Percentiles rank a stretch among this genome's conserved stretches.
These are phyloP conservation scores for Drosophila hawaiiensis DNA, from an alignment of 2,888 invertebrate genomes.

Conservation along the genomic window DNA sequence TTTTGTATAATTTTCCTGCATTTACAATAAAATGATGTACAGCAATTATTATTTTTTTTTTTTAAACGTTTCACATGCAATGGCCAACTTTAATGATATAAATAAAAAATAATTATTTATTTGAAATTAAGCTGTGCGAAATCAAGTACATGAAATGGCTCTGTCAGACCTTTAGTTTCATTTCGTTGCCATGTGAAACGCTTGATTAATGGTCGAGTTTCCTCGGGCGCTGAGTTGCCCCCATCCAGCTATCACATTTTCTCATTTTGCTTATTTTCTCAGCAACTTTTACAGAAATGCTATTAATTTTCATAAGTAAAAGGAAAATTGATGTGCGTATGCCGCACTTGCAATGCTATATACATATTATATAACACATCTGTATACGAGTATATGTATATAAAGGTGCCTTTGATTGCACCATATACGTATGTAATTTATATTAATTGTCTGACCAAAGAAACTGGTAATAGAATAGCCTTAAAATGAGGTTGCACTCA, in stretches of 20 bases:
- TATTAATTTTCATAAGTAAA: slow-evolving; percentile 63
- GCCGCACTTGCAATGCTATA: background rate
- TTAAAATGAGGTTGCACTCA: background rate
- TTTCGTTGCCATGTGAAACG: slow-evolving; percentile 34
- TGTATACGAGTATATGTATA: background rate
- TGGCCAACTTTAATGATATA: slow-evolving; percentile 4
- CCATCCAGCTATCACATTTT: background rate
- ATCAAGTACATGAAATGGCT: slow-evolving; percentile 22
- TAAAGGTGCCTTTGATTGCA: slow-evolving; percentile 5
- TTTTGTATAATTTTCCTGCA: slow-evolving; percentile 5
- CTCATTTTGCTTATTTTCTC: slow-evolving; percentile 2
- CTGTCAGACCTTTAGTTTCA: slow-evolving; percentile 39
- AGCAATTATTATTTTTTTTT: background rate
- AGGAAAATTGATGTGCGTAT: slow-evolving; percentile 51
- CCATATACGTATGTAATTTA: slow-evolving; percentile 9
- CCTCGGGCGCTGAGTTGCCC: background rate
- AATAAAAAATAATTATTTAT: slow-evolving; percentile 34
- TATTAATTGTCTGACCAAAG: slow-evolving; percentile 4
- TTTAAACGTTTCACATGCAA: slow-evolving; percentile 15
- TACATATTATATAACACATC: background rate
- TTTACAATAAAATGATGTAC: slow-evolving; percentile 1
- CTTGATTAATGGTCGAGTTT: slow-evolving; percentile 50
- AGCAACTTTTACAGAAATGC: slow-evolving; percentile 43
- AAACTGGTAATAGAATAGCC: background rate
- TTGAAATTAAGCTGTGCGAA: slow-evolving; percentile 12